Base-by-base conservation (phyloP, 2,888 invertebrate species). In the Steinernema hermaphroditum region DNA sequence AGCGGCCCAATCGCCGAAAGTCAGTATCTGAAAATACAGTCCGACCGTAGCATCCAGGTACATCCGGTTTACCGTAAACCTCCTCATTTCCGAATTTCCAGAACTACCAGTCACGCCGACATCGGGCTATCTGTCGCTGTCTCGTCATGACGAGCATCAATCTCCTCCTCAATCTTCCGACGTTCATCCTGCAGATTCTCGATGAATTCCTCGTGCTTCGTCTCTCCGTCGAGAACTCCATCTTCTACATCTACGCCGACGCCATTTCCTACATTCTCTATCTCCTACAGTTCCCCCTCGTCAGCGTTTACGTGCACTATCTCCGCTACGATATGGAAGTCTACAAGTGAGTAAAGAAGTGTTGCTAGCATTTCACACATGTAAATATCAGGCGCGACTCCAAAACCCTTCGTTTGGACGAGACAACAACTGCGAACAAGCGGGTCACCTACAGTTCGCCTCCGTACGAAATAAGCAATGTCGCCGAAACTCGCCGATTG, bases 251-350 rank as follows among this genome's bases (percentile, higher is more conserved):
- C 46, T 70, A 76, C 74, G 78, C 77, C 8, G 80, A 80, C 44
- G 77, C 80, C 1, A 73, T 76, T 14, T 77, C 76, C 44, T 80
- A 80, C 71, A 74, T 80, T 24, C 77, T 78, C 2, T 80, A 80
- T 46, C 75, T 80, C 1, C 71, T 80, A 14, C 80, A 80, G 70
- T 80, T 80, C 68, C 76, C 78, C 1, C 70, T 78, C 14, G 78
- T 80, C 12, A 78, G 78, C 44, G 54, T 80, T 16, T 77, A 80
- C 75, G 74, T 80, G 68, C 76, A 77, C 68, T 77, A 78, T 41
- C 75, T 80, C 24, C 74, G 78, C 16, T 72, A 74, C 41, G 78
- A 80, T 70, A 77, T 80, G 62, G 62, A 62, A 32, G 62, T 62
- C 1, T 62, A 62, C 62, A 62, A 62, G 62, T 62, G 34, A 62